A percentile compares a stretch with the other conserved stretches of the same genome.
These are phyloP conservation scores for Smittia sp. DNA, from an alignment of 2,888 invertebrate species.

Conservation along the genomic window DNA sequence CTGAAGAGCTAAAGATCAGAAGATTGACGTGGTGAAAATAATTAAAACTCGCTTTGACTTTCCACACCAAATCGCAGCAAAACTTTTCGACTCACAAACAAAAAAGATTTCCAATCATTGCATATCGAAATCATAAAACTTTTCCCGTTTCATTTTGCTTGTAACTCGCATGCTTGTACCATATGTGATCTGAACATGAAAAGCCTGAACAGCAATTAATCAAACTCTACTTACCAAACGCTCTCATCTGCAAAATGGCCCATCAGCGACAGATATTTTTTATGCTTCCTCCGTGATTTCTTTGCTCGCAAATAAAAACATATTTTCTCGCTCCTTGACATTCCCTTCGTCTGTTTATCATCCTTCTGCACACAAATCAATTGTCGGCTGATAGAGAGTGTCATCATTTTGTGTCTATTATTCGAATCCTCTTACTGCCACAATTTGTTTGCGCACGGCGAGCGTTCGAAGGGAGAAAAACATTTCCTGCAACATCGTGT, in stretches of 20 bases:
- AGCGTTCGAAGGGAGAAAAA: neutral
- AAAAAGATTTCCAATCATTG: neutral
- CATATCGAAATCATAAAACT: neutral
- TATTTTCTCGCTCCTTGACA: neutral
- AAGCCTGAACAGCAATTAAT: slow-evolving; percentile 29
- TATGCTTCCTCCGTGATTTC: slow-evolving; percentile 1
- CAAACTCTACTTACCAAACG: slow-evolving; percentile 7
- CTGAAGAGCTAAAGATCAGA: no score
- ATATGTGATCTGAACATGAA: neutral
- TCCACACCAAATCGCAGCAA: neutral
- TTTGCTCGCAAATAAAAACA: slow-evolving; percentile 14
- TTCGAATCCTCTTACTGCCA: slow-evolving; percentile 41
- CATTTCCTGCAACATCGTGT: neutral
- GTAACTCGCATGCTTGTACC: neutral
- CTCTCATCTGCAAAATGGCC: slow-evolving; percentile 2
- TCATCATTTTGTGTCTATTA: slow-evolving; percentile 42
- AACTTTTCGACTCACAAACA: neutral
- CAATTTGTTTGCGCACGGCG: slow-evolving; percentile 30
- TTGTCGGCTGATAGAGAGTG: slow-evolving; percentile 30
- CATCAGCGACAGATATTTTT: slow-evolving; percentile 10
- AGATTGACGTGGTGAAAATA: no score
- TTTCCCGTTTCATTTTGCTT: no score
- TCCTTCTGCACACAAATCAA: neutral
- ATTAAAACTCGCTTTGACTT: no score
- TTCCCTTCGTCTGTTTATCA: neutral